A percentile compares a stretch with the other conserved stretches of the same genome.
Evolutionary conservation across 2,797 vertebrate species (phyloP).

Genomic region (Notolepis coatsorum): DNA sequence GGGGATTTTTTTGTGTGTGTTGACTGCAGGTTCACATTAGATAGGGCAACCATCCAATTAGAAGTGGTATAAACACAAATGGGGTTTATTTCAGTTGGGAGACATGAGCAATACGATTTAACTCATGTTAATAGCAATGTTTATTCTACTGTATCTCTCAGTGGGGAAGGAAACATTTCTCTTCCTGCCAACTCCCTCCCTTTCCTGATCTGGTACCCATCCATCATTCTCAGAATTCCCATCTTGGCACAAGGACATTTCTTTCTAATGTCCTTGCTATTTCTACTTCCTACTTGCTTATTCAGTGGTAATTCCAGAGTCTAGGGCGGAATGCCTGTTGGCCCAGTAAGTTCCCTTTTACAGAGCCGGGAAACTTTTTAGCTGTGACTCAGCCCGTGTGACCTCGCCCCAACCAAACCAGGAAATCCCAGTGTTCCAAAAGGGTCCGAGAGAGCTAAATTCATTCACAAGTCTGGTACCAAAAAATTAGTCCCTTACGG

Average conservation of each 20-base stretch:
- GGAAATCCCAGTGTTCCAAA: conserved; percentile 75
- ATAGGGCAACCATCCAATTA: background rate
- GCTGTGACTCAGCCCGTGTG: conserved; percentile 70
- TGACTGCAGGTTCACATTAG: conserved; percentile 13
- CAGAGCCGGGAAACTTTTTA: conserved; percentile 67
- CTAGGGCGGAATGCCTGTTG: conserved; percentile 39
- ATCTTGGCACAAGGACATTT: conserved; percentile 21
- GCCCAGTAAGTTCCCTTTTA: conserved; percentile 55
- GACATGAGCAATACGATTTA: background rate
- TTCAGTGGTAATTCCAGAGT: conserved; percentile 17
- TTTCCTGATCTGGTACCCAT: background rate
- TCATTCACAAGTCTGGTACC: conserved; percentile 38
- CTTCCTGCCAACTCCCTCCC: conserved; percentile 32
- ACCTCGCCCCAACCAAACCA: conserved; percentile 70
- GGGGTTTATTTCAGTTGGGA: background rate
- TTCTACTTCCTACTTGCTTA: conserved; percentile 13
- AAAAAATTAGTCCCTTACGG: conserved; percentile 9
- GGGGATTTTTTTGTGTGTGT: background rate
- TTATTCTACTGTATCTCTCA: background rate
- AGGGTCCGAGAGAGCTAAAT: conserved; percentile 17
- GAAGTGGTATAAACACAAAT: background rate
- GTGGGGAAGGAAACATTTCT: conserved; percentile 19
- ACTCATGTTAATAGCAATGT: conserved; percentile 13
- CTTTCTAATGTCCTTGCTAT: conserved; percentile 20
- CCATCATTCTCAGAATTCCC: conserved; percentile 19